Percentiles rank a stretch among this genome's conserved stretches.
These are phyloP conservation scores for Ennomos fuscantarius DNA, from an alignment of 2,888 invertebrate genomes.

Conservation along the genomic window DNA sequence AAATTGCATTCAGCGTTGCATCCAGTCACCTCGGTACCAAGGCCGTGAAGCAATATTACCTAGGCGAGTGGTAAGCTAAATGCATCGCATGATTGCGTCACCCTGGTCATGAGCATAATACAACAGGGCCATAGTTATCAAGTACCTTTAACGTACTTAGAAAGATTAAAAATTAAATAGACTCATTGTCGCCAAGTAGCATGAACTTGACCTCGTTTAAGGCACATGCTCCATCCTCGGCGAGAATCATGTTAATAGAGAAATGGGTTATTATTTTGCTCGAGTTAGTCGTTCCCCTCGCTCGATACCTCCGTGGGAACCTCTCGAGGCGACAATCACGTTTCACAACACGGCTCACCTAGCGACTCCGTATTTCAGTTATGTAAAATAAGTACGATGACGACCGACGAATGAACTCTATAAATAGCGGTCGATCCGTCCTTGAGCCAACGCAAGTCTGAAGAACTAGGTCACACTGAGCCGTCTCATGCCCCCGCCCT, in stretches of 20 bases:
- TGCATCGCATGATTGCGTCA: conserved; percentile 70
- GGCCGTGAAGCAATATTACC: conserved; percentile 77
- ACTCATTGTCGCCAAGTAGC: conserved; percentile 9
- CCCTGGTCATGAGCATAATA: conserved; percentile 42
- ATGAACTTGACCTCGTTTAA: conserved; percentile 53
- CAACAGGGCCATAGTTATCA: conserved; percentile 10
- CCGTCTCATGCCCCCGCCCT: conserved; percentile 64
- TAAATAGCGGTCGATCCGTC: conserved; percentile 83
- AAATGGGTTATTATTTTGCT: conserved; percentile 62
- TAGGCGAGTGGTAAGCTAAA: conserved; percentile 67
- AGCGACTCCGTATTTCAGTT: conserved; percentile 69
- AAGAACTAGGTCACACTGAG: conserved; percentile 79
- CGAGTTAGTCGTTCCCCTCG: conserved; percentile 54
- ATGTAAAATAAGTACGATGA: conserved; percentile 78
- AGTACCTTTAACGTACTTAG: conserved; percentile 12
- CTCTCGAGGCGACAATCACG: conserved; percentile 57
- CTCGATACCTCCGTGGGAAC: conserved; percentile 66
- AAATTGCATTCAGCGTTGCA: conserved; percentile 68
- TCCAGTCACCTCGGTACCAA: conserved; percentile 74
- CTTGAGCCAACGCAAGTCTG: conserved; percentile 78
- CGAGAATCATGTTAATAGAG: conserved; percentile 54
- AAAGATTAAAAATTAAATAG: background rate
- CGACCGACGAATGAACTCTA: conserved; percentile 78
- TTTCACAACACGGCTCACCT: conserved; percentile 58
- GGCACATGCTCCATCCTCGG: conserved; percentile 42